A percentile compares a stretch with the other conserved stretches of the same genome.
Evolutionary conservation across 2,113 vertebrate genomes (phyloP).

Genomic region (Macrotis lagotis): DNA sequence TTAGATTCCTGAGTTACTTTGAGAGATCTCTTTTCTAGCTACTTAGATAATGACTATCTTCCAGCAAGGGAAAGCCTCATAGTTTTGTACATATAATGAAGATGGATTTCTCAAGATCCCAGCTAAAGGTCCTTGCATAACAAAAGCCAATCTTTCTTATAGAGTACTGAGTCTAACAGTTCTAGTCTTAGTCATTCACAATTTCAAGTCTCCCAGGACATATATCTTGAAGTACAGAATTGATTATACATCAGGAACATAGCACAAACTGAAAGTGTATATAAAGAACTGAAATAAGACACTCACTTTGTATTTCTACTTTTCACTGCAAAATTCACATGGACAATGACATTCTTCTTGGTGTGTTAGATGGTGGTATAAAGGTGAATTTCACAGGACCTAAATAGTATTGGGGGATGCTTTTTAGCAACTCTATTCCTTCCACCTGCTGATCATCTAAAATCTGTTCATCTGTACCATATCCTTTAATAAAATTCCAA

Average conservation of each 20-base stretch:
- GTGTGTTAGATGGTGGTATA: not conserved
- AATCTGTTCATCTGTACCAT: not conserved
- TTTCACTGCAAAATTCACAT: not conserved
- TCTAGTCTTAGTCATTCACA: not conserved
- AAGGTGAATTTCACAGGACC: not conserved
- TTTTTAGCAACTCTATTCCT: not conserved
- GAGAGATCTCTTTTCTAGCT: not conserved
- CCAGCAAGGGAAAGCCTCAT: not conserved
- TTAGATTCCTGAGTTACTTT: not conserved
- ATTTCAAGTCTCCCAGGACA: not conserved
- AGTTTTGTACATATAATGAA: not conserved
- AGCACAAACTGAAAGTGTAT: not conserved
- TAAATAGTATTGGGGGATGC: not conserved
- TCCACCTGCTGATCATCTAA: not conserved
- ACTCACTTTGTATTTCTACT: not conserved
- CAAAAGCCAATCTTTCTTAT: not conserved
- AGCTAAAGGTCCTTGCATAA: not conserved
- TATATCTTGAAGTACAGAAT: not conserved
- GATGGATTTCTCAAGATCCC: not conserved
- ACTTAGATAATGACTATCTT: not conserved
- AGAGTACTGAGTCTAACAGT: not conserved
- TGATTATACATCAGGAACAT: not conserved
- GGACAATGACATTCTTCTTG: not conserved
- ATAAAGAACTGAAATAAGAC: not conserved
- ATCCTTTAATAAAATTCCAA: not conserved